These are phyloP conservation scores for Neoseiulus cucumeris DNA, from an alignment of 1,140 invertebrate species.

Conservation along the genomic window DNA sequence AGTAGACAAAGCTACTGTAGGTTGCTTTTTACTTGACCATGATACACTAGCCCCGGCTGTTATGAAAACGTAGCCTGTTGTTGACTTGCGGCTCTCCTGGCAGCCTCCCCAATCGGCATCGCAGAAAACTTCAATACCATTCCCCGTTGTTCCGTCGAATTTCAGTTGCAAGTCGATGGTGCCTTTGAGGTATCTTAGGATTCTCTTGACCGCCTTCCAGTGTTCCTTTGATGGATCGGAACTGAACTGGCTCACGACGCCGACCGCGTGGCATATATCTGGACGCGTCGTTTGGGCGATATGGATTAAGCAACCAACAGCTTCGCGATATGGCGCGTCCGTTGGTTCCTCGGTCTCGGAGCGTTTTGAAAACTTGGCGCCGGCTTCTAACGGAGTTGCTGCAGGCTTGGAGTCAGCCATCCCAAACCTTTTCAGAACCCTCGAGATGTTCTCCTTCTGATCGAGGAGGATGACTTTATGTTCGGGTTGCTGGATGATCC, in stretches of 20 bases:
- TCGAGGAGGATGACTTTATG: too few species aligned
- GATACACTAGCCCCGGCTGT: slow-evolving; percentile 27
- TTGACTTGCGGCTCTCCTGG: too few species aligned
- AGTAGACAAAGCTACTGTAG: too few species aligned
- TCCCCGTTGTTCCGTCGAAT: too few species aligned
- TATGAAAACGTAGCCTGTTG: slow-evolving; percentile 25
- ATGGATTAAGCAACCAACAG: slow-evolving; percentile 23
- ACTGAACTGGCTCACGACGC: slow-evolving; percentile 30
- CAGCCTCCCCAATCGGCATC: slow-evolving; percentile 13
- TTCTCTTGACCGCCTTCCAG: slow-evolving; percentile 23
- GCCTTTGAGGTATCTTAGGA: slow-evolving; percentile 18
- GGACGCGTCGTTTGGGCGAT: slow-evolving; percentile 32
- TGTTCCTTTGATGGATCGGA: slow-evolving; percentile 17
- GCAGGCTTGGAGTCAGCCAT: too few species aligned
- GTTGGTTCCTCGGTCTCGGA: too few species aligned
- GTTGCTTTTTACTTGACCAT: slow-evolving; percentile 33
- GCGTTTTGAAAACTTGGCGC: too few species aligned
- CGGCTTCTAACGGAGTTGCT: too few species aligned
- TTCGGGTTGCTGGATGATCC: slow-evolving; percentile 11
- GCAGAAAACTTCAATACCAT: neutral
- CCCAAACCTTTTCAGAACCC: too few species aligned
- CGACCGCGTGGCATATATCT: slow-evolving; percentile 30
- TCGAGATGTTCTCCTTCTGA: too few species aligned
- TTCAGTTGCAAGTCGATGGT: slow-evolving; percentile 21
- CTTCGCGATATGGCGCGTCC: slow-evolving; percentile 18